Base-by-base conservation (phyloP, 2,797 vertebrate species). In the Tenualosa thibaudeaui region DNA sequence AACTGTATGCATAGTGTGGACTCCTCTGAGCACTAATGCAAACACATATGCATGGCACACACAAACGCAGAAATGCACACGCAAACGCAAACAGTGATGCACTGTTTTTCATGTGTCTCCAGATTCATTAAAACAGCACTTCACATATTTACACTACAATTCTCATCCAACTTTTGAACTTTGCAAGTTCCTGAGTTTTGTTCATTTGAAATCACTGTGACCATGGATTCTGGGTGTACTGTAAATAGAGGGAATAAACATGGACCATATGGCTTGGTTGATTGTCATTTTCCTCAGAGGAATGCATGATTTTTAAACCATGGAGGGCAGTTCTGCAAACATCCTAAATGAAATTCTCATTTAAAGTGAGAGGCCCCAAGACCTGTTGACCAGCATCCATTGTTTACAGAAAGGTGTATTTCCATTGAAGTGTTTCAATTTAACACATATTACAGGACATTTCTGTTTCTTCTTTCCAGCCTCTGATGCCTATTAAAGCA, bases 1-100 rank as follows among this genome's bases (percentile, higher is more conserved):
- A 86, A 90, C 78, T 85, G 13, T 83, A 81, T 78, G 37, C 71
- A 78, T 22, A 78, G 40, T 22, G 37, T 46, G 71, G 71, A 78
- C 37, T 19, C 37, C 37, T 22, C 71, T 46, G 37, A 78, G 37
- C 19, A 19, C 71, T 22, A 22, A 46, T 1, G 13, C 68, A 75
- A 43, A 75, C 68, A 75, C 37, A 37, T 17, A 17, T 19, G 7
- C 31, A 40, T 6, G 9, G 13, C 13, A 37, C 68, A 75, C 37
- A 17, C 68, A 40, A 3, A 43, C n/a, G n/a, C 31, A 19, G 15
- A 19, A 31, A 40, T 3, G 15, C 68, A 75, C 37, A 75, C 68
- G 40, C 68, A 75, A 40, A 75, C 22, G 31, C 37, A 78, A 78
- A 46, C 71, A 78, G 2, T 40, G 9, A 40, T 68, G 65, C 10